Percentiles rank a stretch among this genome's conserved stretches.
Conservation (phyloP, 2,113 vertebrate genomes). For the Steatornis caripensis region DNA sequence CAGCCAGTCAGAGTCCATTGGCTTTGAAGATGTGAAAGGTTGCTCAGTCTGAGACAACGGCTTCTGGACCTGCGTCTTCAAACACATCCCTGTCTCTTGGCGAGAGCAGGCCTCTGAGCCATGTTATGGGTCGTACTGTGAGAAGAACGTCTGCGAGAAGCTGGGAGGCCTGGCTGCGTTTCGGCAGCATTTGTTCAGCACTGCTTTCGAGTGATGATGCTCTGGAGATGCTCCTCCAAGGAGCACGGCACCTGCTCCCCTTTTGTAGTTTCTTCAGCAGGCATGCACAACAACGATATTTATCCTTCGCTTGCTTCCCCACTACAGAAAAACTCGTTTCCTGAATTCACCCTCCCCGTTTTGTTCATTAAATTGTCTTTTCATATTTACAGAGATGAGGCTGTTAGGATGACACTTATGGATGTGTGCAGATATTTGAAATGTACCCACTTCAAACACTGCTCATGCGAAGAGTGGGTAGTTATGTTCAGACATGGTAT, state of each 20-base stretch:
- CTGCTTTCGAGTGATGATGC: background rate
- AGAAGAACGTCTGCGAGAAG: background rate
- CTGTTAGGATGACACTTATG: slow-evolving; percentile 13
- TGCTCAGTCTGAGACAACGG: background rate
- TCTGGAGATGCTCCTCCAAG: background rate
- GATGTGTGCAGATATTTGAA: slow-evolving; percentile 31
- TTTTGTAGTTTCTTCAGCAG: background rate
- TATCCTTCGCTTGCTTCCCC: background rate
- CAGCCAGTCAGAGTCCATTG: background rate
- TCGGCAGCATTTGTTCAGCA: background rate
- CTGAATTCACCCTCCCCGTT: background rate
- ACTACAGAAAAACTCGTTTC: background rate
- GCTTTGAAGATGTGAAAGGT: accelerated
- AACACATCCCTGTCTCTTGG: background rate
- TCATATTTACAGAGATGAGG: background rate
- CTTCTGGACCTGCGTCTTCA: background rate
- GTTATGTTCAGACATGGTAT: background rate
- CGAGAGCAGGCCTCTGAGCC: background rate
- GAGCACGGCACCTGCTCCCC: background rate
- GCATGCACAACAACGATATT: background rate
- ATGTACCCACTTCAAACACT: slow-evolving; percentile 33
- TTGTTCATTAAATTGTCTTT: slow-evolving; percentile 35
- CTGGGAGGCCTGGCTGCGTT: background rate
- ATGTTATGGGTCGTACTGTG: accelerated
- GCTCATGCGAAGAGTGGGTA: slow-evolving; percentile 16